Base-by-base conservation (phyloP, 2,113 vertebrate species). In the Oceanites oceanicus region DNA sequence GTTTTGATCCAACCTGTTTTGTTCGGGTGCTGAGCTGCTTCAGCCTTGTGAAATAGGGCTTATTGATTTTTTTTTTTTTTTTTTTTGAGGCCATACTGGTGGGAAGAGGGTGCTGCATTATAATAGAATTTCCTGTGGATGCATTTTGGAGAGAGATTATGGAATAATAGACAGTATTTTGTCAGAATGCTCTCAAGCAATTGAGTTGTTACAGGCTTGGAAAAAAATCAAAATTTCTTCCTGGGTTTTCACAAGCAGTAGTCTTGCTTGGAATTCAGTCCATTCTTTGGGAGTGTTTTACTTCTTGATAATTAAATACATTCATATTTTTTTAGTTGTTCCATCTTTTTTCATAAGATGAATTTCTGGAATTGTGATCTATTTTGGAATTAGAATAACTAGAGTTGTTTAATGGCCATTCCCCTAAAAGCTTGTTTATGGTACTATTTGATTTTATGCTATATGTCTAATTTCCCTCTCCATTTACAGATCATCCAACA, bases 401-500 rank as follows among this genome's bases (percentile, higher is more conserved):
- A 25, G 23, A 55, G 5, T 45, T 92, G 49, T 47, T 75, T 52
- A 90, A 36, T 49, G 13, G 29, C 42, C 20, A 14, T 32, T 82
- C n/a, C 65, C 21, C 29, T 56, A 36, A 59, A 63, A 73, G 30
- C 34, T 61, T 71, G 16, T 14, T 20, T 66, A 72, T 77, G 45
- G 8, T 72, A 77, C 21, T 47, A 3, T 17, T 53, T 50, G 49
- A 27, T 89, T 47, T 89, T 75, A 29, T 86, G 42, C n/a, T 70
- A 0, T 71, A 23, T 56, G 18, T 12, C 27, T 92, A 30, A 95
- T 50, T 90, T 30, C 8, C 9, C 2, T 32, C 36, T 92, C 23
- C 21, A 19, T 65, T 66, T 98, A 21, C 97, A 99, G 99, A 99
- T 86, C 97, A 98, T 44, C 96, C 97, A 29, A 97, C 98, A 78